These are phyloP conservation scores for Seriola dumerili DNA, from an alignment of 2,113 vertebrate genomes.

Conservation along the genomic window DNA sequence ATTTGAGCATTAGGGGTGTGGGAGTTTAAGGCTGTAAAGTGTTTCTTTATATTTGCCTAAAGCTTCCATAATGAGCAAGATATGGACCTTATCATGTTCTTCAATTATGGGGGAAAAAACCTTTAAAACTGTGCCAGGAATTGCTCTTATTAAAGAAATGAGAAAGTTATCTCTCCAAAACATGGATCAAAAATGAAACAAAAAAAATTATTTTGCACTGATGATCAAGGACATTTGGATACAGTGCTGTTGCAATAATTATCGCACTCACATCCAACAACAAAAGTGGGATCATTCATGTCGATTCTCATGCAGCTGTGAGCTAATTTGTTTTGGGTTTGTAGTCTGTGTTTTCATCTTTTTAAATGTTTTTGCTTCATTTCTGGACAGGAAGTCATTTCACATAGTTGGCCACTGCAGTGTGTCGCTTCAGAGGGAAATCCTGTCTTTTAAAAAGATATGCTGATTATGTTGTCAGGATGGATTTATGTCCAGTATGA, in stretches of 20 bases:
- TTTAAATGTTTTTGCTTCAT: conserved; percentile 46
- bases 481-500: conserved; percentile 51
- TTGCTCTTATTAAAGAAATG: conserved; percentile 60
- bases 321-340: conserved; percentile 42
- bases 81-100: conserved; percentile 68
- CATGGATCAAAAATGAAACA: conserved; percentile 68
- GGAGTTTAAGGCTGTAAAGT: conserved; percentile 76
- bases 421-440: conserved; percentile 40
- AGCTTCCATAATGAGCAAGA: conserved; percentile 80
- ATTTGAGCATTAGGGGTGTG: conserved; percentile 68
- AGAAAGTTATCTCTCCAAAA: conserved; percentile 78
- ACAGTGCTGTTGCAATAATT: conserved; percentile 51
- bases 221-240: conserved; percentile 54
- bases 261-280: conserved; percentile 25
- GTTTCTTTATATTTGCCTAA: conserved; percentile 76
- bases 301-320: conserved; percentile 15
- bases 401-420: conserved; percentile 48
- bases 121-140: conserved; percentile 73
- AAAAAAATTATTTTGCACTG: conserved; percentile 37
- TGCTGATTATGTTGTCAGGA: conserved; percentile 66
- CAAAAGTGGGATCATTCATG: conserved; percentile 19
- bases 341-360: conserved; percentile 42
- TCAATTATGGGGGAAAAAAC: conserved; percentile 42
- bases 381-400: conserved; percentile 42
- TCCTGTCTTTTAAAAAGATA: conserved; percentile 60